Evolutionary conservation across 2,797 vertebrate species (phyloP).

Genomic region (Tragopan temminckii): DNA sequence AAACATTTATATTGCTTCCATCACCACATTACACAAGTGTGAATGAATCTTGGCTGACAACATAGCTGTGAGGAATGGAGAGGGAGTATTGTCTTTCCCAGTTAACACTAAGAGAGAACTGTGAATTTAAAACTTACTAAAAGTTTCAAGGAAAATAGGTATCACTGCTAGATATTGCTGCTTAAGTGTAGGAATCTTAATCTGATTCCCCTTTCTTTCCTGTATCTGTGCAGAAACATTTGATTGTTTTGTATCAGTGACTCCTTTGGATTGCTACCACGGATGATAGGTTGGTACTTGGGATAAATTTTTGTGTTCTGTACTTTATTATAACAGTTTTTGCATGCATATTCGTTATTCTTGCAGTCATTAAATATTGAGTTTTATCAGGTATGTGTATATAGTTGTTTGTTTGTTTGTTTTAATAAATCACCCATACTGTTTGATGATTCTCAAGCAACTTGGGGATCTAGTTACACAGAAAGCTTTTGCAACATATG

Average conservation of each 20-base stretch:
- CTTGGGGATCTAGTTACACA: background rate
- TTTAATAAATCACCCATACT: background rate
- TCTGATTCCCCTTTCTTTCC: background rate
- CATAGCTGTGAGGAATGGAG: background rate
- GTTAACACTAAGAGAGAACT: background rate
- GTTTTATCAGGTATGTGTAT: background rate
- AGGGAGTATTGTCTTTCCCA: background rate
- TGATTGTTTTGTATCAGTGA: background rate
- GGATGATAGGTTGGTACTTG: background rate
- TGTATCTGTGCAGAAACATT: background rate
- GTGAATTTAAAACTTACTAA: background rate
- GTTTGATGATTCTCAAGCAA: background rate
- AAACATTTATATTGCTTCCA: slow-evolving; percentile 47
- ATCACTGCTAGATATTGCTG: background rate
- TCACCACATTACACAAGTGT: slow-evolving; percentile 23
- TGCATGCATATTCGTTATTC: background rate
- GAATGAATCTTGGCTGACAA: slow-evolving; percentile 35
- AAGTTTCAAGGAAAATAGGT: slow-evolving; percentile 16
- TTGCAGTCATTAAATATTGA: background rate
- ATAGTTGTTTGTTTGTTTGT: background rate
- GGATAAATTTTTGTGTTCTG: background rate
- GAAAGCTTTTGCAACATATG: background rate
- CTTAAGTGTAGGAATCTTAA: background rate
- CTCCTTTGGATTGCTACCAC: background rate
- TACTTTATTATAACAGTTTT: background rate